Evolutionary conservation across 2,888 invertebrate species (phyloP).

Genomic region (Melipona bicolor): DNA sequence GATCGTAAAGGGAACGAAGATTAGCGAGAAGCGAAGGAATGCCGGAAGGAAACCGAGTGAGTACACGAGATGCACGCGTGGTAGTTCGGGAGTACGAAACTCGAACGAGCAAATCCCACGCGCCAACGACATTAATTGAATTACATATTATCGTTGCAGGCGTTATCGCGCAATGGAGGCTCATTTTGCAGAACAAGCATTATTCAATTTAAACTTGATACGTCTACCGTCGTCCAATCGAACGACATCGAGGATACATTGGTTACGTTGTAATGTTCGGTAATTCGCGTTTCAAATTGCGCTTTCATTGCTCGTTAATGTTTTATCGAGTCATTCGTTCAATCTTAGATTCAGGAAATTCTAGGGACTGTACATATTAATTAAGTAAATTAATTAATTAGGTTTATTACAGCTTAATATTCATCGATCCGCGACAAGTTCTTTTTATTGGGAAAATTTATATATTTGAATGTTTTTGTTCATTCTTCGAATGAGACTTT

Average conservation of each 20-base stretch:
- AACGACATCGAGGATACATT: slow-evolving; percentile 56
- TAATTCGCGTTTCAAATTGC: slow-evolving; percentile 41
- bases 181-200: slow-evolving; percentile 68
- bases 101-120: slow-evolving; percentile 56
- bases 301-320: slow-evolving; percentile 23
- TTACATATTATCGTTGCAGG: slow-evolving; percentile 72
- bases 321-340: slow-evolving; percentile 6
- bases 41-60: background rate
- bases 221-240: slow-evolving; percentile 54
- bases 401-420: too few relatives aligned
- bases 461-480: background rate
- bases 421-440: background rate
- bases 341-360: background rate
- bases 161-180: slow-evolving; percentile 70
- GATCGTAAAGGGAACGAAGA: background rate
- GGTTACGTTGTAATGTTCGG: background rate
- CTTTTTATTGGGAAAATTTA: background rate
- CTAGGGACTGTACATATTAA: too few relatives aligned
- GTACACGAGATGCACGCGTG: slow-evolving; percentile 8
- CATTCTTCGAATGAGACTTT: background rate
- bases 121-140: slow-evolving; percentile 69
- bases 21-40: slow-evolving; percentile 19
- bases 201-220: slow-evolving; percentile 74
- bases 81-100: slow-evolving; percentile 42
- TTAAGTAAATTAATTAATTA: too few relatives aligned